Percentiles rank a stretch among this genome's conserved stretches.
These are phyloP conservation scores for Diorhabda carinulata DNA, from an alignment of 1,140 invertebrate genomes.

Conservation along the genomic window DNA sequence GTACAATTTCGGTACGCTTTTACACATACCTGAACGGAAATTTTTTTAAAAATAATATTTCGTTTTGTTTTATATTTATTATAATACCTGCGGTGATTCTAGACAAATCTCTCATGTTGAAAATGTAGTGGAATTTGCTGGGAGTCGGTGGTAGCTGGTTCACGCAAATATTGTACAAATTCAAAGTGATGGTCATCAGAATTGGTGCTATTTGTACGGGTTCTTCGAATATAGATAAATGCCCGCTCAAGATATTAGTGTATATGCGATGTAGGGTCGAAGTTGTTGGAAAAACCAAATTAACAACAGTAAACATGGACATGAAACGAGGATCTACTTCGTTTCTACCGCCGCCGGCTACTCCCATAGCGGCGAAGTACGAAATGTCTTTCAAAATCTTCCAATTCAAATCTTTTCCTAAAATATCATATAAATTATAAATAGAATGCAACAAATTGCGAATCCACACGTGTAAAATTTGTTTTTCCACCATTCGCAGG, in stretches of 20 bases:
- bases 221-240: conserved; percentile 64
- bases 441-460: too few species aligned
- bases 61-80: neutral
- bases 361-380: conserved; percentile 73
- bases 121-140: conserved; percentile 91
- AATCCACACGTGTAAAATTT: too few species aligned
- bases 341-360: conserved; percentile 80
- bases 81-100: conserved; percentile 63
- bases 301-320: conserved; percentile 83
- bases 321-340: conserved; percentile 86
- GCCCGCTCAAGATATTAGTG: conserved; percentile 73
- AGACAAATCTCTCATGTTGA: conserved; percentile 86
- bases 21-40: conserved; percentile 52
- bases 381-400: conserved; percentile 80
- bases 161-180: conserved; percentile 76
- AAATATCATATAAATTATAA: neutral
- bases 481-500: too few species aligned
- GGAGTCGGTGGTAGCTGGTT: conserved; percentile 83
- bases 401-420: conserved; percentile 81
- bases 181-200: conserved; percentile 73
- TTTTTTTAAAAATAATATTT: neutral
- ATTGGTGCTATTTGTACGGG: conserved; percentile 63
- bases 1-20: conserved; percentile 66
- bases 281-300: conserved; percentile 76
- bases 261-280: conserved; percentile 79